Conservation (phyloP, 2,888 invertebrate species). For the Brachycybe producta region DNA sequence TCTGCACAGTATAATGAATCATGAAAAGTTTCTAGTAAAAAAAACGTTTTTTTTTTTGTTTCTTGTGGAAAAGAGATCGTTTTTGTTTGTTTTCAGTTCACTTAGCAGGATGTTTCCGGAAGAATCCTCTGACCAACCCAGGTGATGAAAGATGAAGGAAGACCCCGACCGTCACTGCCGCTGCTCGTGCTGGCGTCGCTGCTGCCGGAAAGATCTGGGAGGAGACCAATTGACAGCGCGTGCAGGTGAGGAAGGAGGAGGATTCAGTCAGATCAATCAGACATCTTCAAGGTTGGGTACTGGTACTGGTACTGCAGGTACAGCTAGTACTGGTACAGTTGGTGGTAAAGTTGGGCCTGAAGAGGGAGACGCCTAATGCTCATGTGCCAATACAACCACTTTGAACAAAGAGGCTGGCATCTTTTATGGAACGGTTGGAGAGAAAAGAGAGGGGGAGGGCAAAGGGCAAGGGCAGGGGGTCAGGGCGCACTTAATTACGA, state of each 20-base stretch:
- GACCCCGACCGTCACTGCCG: neutral
- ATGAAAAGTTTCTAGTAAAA: neutral
- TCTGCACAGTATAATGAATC: neutral
- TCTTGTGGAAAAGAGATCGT: neutral
- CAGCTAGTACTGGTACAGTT: constrained; percentile 8
- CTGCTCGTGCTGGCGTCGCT: neutral
- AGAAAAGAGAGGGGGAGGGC: constrained; percentile 1
- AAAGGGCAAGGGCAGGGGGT: no score
- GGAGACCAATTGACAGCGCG: constrained; percentile 7
- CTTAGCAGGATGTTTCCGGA: constrained; percentile 29
- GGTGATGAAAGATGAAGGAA: constrained; percentile 23
- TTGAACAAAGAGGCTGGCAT: neutral
- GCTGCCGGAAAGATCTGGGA: constrained; percentile 15
- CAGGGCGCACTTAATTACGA: no score
- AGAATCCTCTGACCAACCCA: constrained; percentile 31
- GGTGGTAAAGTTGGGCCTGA: constrained; percentile 14
- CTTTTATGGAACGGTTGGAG: neutral
- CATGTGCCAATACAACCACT: constrained; percentile 3
- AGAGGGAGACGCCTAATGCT: constrained; percentile 17
- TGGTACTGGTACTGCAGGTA: constrained; percentile 11
- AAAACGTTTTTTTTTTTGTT: neutral
- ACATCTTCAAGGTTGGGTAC: constrained; percentile 12
- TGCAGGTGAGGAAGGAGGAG: constrained; percentile 15
- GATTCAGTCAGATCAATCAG: constrained; percentile 12
- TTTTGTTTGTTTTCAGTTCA: neutral